Evolutionary conservation across 2,797 vertebrate genomes (phyloP).

Genomic region (Chiroxiphia lanceolata): DNA sequence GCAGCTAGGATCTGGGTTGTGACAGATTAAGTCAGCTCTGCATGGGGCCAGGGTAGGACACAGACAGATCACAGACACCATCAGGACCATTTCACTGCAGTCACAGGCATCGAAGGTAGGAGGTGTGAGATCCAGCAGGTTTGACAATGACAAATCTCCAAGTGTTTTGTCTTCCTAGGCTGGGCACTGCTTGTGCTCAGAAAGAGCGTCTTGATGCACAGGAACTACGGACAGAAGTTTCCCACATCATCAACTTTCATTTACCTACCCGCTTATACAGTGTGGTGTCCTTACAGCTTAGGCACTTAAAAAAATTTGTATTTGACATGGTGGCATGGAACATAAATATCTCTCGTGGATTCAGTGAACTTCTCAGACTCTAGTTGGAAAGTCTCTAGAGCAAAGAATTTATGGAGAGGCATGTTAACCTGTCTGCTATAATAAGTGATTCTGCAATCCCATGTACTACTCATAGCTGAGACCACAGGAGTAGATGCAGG

Average conservation of each 20-base stretch:
- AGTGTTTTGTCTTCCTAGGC: neutral
- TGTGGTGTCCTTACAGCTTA: neutral
- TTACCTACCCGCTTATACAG: neutral
- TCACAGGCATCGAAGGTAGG: neutral
- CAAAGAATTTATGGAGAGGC: neutral
- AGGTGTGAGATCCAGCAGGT: neutral
- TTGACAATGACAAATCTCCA: neutral
- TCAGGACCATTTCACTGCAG: neutral
- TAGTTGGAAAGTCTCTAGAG: neutral
- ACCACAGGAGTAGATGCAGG: neutral
- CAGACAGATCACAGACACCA: neutral
- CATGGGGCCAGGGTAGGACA: neutral
- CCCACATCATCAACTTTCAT: neutral
- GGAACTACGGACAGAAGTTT: neutral
- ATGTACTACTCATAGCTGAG: neutral
- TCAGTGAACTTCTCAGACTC: neutral
- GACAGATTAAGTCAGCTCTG: neutral
- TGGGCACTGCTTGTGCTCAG: fast-evolving
- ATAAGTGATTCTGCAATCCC: neutral
- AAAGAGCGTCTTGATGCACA: neutral
- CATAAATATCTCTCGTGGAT: neutral
- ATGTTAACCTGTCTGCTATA: neutral
- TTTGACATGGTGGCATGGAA: neutral
- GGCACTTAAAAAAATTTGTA: neutral
- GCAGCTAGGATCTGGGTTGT: neutral